Percentiles rank a stretch among this genome's conserved stretches.
These are phyloP conservation scores for Neoseiulus cucumeris DNA, from an alignment of 1,140 invertebrate genomes.

Conservation along the genomic window DNA sequence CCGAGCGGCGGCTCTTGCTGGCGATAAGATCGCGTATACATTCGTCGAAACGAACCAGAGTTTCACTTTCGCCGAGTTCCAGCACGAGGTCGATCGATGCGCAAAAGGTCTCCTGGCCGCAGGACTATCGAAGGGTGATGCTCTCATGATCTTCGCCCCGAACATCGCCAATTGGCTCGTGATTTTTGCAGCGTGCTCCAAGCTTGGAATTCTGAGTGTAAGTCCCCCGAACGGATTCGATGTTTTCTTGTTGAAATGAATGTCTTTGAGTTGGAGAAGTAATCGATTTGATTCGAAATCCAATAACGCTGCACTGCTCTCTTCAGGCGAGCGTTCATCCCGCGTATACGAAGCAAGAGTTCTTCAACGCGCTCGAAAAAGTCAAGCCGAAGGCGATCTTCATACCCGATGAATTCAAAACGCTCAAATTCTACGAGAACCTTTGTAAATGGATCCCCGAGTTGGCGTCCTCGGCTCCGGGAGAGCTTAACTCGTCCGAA, in stretches of 20 bases:
- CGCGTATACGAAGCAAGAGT: neutral
- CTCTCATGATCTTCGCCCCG: constrained; percentile 1
- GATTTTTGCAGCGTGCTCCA: neutral
- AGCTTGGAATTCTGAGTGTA: neutral
- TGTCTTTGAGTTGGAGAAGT: neutral
- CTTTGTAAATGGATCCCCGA: constrained; percentile 32
- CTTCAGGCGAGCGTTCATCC: neutral
- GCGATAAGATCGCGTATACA: neutral
- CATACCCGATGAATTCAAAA: constrained; percentile 40
- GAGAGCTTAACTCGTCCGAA: neutral
- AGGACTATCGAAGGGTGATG: neutral
- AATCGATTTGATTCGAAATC: neutral
- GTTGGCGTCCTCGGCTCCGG: constrained; percentile 18
- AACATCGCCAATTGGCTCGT: neutral
- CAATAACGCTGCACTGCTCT: neutral
- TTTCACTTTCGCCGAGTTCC: neutral
- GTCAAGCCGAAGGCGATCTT: constrained; percentile 40
- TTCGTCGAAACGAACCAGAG: neutral
- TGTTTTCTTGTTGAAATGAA: neutral
- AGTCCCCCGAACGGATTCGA: neutral
- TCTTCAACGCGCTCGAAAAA: neutral
- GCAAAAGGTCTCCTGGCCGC: neutral
- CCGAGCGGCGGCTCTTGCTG: neutral
- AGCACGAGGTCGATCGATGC: neutral
- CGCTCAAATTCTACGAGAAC: constrained; percentile 48